These are phyloP conservation scores for Myotis yumanensis DNA, from an alignment of 2,113 vertebrate genomes.

Conservation along the genomic window DNA sequence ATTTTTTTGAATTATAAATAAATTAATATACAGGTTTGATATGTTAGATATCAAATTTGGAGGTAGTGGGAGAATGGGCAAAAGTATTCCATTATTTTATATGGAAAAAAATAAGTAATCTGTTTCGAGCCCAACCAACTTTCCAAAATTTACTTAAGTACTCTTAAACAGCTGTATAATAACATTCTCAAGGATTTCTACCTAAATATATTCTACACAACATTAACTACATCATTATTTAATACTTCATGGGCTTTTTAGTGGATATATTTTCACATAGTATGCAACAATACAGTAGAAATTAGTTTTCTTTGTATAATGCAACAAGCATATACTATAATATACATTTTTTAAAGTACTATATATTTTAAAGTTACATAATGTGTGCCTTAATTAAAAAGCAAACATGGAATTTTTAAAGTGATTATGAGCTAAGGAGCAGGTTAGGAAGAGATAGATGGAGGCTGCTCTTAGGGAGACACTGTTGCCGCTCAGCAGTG, in stretches of 20 bases:
- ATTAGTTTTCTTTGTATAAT: background rate
- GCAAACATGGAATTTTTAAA: background rate
- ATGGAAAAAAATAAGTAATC: background rate
- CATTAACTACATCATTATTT: constrained; percentile 14
- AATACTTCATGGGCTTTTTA: background rate
- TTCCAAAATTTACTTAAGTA: constrained; percentile 32
- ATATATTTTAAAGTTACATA: constrained; percentile 23
- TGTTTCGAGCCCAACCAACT: background rate
- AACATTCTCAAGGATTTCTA: background rate
- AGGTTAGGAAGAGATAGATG: background rate
- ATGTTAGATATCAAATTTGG: constrained; percentile 22
- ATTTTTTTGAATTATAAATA: background rate
- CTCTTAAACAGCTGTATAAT: background rate
- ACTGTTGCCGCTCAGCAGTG: accelerated
- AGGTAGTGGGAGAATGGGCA: background rate
- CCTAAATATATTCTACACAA: background rate
- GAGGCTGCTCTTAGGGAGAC: background rate
- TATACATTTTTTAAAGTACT: background rate
- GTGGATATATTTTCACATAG: background rate
- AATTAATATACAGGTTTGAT: background rate
- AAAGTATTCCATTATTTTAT: background rate
- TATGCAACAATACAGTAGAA: background rate
- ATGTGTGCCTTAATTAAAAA: background rate
- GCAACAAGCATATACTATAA: background rate
- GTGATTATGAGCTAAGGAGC: background rate